These are phyloP conservation scores for Chanos chanos DNA, from an alignment of 2,797 vertebrate genomes.

Conservation along the genomic window DNA sequence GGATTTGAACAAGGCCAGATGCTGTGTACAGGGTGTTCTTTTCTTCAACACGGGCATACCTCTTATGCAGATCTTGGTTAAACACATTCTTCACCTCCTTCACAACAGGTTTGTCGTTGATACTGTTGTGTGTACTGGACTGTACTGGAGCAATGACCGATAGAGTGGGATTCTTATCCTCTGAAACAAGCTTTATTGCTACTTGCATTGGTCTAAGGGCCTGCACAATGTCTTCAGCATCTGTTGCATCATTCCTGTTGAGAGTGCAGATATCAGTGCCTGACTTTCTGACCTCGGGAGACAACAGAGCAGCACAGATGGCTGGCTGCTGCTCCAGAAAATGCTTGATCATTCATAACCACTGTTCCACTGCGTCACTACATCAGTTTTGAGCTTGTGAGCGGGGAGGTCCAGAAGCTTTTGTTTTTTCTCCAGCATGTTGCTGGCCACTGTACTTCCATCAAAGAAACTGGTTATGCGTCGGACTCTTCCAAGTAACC, in stretches of 20 bases:
- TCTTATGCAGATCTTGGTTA: background rate
- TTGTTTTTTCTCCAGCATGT: background rate
- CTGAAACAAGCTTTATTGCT: background rate
- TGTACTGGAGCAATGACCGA: background rate
- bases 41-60: background rate
- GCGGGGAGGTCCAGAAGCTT: too few relatives aligned
- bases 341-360: background rate
- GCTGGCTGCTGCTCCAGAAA: constrained; percentile 16
- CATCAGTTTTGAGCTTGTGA: too few relatives aligned
- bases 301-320: constrained; percentile 6
- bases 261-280: constrained; percentile 6
- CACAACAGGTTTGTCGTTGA: background rate
- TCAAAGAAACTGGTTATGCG: constrained; percentile 8
- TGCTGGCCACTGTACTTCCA: background rate
- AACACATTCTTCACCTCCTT: background rate
- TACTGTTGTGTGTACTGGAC: background rate
- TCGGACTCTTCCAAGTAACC: constrained; percentile 8
- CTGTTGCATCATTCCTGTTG: constrained; percentile 11
- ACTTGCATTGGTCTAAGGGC: constrained; percentile 8
- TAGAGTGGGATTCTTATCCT: background rate
- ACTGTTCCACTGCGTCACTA: background rate
- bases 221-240: constrained; percentile 17
- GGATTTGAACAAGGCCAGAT: too few relatives aligned
- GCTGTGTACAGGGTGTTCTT: too few relatives aligned
- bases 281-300: background rate